Base-by-base conservation (phyloP, 1,140 invertebrate species). In the Bathynomus jamesi region DNA sequence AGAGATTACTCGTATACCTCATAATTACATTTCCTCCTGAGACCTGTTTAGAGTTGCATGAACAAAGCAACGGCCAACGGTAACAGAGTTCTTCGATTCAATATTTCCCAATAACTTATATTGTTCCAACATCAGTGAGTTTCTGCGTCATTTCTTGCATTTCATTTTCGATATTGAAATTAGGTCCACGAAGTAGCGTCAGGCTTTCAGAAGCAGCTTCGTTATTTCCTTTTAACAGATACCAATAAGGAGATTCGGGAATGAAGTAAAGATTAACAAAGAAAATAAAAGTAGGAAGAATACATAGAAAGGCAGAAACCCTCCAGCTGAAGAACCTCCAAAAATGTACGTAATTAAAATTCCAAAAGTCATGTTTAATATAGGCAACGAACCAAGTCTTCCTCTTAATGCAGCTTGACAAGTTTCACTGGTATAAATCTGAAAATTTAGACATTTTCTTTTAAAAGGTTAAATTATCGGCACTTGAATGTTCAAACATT, bases 231-330 rank as follows among this genome's bases (percentile, higher is more conserved):
- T 69, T 74, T 13, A 74, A 28, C 25, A 74, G 21, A 21, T 67
- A 28, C 73, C 73, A 74, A 29, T 74, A 71, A 0, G 73, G 73
- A n/a, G 73, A 68, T 28, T 74, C 73, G 0, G 73, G 73, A 17
- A 69, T 32, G 2, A 64, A 17, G 1, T 53, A 27, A 21, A 74
- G 24, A 13, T 30, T 53, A 21, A 17, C 25, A 27, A 65, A 32
- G 2, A 61, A 62, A 11, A 71, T 11, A 8, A 71, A 0, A n/a
- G 25, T 4, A 3, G 69, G 69, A n/a, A 32, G 40, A 0, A 60
- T 53, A 25, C 64, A 67, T 17, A 74, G 27, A 21, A 70, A 71
- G 28, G 68, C 70, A 61, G 68, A 68, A 25, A 61, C 32, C 1
- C 73, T 68, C 73, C 73, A 74, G 17, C 69, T 28, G 10, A 68